These are phyloP conservation scores for Bombyx mori DNA, from an alignment of 1,140 invertebrate species.

Conservation along the genomic window ASM3026992v2 NC_085109.1:3868501-3869000, in stretches of 20 bases:
- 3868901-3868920: constrained; percentile 41
- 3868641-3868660: constrained; percentile 93
- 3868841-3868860: constrained; percentile 85
- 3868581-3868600: constrained; percentile 87
- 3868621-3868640: constrained; percentile 79
- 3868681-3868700: constrained; percentile 91
- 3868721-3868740: constrained; percentile 73
- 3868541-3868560: constrained; percentile 77
- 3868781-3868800: constrained; percentile 73
- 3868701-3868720: constrained; percentile 91
- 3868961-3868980: not conserved
- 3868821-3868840: constrained; percentile 82
- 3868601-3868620: constrained; percentile 88
- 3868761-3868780: constrained; percentile 78
- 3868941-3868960: constrained; percentile 10
- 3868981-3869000: constrained; percentile 12
- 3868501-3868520: constrained; percentile 79
- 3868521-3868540: constrained; percentile 81
- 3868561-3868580: constrained; percentile 86
- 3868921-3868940: constrained; percentile 46
- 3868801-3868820: constrained; percentile 75
- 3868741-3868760: constrained; percentile 75
- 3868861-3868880: constrained; percentile 75
- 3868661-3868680: constrained; percentile 86
- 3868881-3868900: constrained; percentile 75